phyloP scores from a whole-genome alignment of 2,797 vertebrate species.

The Lepus oiostolus region DNA sequence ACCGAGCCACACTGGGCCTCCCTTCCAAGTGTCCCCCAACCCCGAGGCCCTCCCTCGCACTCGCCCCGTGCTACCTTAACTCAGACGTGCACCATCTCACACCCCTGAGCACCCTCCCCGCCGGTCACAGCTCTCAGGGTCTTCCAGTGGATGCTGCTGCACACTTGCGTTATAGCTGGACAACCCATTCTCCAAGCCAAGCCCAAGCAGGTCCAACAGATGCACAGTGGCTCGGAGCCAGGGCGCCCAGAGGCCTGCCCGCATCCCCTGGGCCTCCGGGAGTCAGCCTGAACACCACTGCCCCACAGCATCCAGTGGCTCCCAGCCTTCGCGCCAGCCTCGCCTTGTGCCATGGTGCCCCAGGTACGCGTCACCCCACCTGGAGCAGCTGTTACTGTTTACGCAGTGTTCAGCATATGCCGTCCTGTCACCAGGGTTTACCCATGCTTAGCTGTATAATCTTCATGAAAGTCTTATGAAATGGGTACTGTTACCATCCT shows the following conservation, averaged over 20 bases:
- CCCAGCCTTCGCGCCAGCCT: background rate
- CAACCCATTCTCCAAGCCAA: background rate
- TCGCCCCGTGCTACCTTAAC: background rate
- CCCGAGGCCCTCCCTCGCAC: background rate
- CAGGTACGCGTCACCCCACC: background rate
- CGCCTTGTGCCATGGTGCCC: background rate
- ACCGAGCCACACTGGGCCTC: background rate
- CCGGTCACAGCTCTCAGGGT: background rate
- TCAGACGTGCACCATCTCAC: rapidly evolving
- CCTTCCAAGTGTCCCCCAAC: too few species aligned
- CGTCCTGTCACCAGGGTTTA: background rate
- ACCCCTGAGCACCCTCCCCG: background rate
- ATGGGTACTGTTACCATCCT: background rate
- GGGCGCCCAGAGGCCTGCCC: background rate
- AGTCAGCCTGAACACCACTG: background rate
- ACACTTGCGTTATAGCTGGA: background rate
- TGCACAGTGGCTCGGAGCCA: background rate
- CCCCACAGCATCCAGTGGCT: background rate
- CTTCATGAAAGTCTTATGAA: background rate
- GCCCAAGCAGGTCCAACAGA: background rate
- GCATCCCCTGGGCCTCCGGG: background rate
- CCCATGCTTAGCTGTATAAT: rapidly evolving
- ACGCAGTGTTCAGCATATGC: background rate
- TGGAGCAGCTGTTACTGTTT: background rate
- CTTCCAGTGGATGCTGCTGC: background rate